These are phyloP conservation scores for Ceramica pisi DNA, from an alignment of 2,888 invertebrate species.

Conservation along the genomic window DNA sequence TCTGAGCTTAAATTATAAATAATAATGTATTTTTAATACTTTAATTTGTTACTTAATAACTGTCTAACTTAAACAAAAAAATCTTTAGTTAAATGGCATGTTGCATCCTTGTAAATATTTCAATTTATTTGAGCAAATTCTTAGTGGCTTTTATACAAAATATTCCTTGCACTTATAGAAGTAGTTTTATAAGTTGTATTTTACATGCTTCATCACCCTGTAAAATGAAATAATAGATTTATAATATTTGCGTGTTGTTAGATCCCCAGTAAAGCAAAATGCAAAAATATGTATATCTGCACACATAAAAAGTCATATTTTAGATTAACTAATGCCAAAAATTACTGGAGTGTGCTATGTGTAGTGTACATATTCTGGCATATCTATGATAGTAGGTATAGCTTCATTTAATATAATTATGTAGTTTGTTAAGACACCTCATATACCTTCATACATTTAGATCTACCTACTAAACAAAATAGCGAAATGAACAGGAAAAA, in stretches of 20 bases:
- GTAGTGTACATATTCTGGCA: constrained; percentile 36
- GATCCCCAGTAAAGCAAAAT: not conserved
- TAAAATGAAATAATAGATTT: constrained; percentile 23
- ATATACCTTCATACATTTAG: constrained; percentile 11
- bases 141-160: constrained; percentile 15
- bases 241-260: constrained; percentile 23
- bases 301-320: not conserved
- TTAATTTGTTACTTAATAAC: constrained; percentile 3
- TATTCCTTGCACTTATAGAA: constrained; percentile 38
- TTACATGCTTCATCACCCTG: constrained; percentile 30
- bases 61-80: constrained; percentile 7
- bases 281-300: constrained; percentile 26
- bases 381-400: not conserved
- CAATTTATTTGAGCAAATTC: constrained; percentile 10
- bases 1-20: not conserved
- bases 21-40: not conserved
- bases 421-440: not conserved
- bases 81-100: constrained; percentile 48
- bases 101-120: constrained; percentile 36
- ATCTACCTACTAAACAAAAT: constrained; percentile 11
- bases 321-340: not conserved
- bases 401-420: constrained; percentile 5
- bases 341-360: not conserved
- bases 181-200: constrained; percentile 39
- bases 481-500: constrained; percentile 46